Base-by-base conservation (phyloP, 1,140 invertebrate genomes). In the Acromyrmex heyeri region DNA sequence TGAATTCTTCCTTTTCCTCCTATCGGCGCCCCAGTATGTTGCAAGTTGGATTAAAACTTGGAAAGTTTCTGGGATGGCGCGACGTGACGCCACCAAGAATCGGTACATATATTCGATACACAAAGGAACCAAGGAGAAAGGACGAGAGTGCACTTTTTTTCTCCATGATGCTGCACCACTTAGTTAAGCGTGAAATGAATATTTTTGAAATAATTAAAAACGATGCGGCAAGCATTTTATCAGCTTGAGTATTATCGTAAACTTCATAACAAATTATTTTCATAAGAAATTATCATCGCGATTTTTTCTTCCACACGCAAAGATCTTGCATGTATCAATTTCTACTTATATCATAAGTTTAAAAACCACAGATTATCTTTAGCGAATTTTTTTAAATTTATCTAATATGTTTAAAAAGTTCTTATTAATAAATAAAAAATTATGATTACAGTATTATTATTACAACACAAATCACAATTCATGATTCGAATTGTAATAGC, bases 21-120 rank as follows among this genome's bases (percentile, higher is more conserved):
- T 75, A 83, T 62, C 27, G n/a, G 5, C 69, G 34, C 2, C 12
- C 55, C 69, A 55, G 79, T 83, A 75, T 75, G 79, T 83, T 83
- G 79, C 79, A 83, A 83, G 55, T 83, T 83, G 79, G 79, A 83
- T 83, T 83, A 83, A 83, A 83, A 83, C 79, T 83, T 73, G 1
- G 55, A 2, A 83, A 83, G 79, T 83, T 83, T 30, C 55, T 24
- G 38, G 69, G n/a, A 75, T 73, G 69, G 38, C 79, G 27, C 79
- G 69, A 83, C 55, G 79, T 83, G 79, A 83, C 69, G 79, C 69
- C 24, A 50, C 38, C 38, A 34, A 55, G 55, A 75, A 83, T 83
- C 55, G 38, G 55, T 75, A 82, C 79, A 72, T 72, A 75, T 62
- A 83, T 57, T 73, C 69, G 50, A 81, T 34, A 75, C 67, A 38